phyloP scores from a whole-genome alignment of 2,113 vertebrate genomes.

The Etheostoma spectabile region DNA sequence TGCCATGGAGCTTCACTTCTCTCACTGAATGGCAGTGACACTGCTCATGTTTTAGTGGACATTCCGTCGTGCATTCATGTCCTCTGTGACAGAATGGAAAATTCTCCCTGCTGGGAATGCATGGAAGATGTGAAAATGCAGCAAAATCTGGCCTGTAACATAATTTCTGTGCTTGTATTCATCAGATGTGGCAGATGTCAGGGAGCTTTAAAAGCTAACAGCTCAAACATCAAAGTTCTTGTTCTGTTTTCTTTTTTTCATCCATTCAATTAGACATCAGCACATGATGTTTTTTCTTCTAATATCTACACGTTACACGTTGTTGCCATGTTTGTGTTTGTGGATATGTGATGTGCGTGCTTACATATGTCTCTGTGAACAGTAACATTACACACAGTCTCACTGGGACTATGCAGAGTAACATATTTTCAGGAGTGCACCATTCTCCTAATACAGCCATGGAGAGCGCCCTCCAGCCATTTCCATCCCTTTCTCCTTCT shows the following conservation, averaged over 20 bases:
- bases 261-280: conserved; percentile 10
- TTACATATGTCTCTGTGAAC: conserved; percentile 12
- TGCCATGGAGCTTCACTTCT: conserved; percentile 12
- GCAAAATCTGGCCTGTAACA: not conserved
- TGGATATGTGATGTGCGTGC: not conserved
- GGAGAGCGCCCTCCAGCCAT: conserved; percentile 38
- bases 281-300: conserved; percentile 7
- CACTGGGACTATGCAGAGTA: conserved; percentile 37
- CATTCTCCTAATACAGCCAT: too few relatives aligned
- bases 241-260: conserved; percentile 44
- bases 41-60: conserved; percentile 13
- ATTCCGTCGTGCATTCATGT: conserved; percentile 12
- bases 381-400: conserved; percentile 17
- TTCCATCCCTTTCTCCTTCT: conserved; percentile 18
- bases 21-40: conserved; percentile 19
- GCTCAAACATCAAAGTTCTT: conserved; percentile 50
- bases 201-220: conserved; percentile 45
- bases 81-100: conserved; percentile 14
- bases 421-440: conserved; percentile 51
- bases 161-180: conserved; percentile 19
- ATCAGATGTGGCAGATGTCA: conserved; percentile 59
- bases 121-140: conserved; percentile 43
- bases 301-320: not conserved
- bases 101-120: conserved; percentile 23
- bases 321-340: conserved; percentile 16